Evolutionary conservation across 1,140 invertebrate species (phyloP), one percentile per base, ranked within the genome.

Genomic region (Myzus persicae): DNA sequence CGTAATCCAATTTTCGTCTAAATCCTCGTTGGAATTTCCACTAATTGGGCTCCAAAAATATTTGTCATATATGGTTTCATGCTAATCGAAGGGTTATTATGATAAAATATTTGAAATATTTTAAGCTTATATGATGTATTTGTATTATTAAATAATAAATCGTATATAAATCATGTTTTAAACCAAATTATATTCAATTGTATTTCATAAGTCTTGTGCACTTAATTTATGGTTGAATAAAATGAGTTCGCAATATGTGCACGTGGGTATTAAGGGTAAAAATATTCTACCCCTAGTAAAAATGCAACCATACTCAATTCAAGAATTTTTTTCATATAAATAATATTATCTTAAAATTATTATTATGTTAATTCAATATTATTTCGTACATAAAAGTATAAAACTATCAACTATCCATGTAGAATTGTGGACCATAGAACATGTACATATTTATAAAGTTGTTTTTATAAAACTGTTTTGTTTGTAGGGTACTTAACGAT

Each of bases 11-110:
- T 90, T 90, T 67, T 90, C 38, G 51, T 8, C 26, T 6, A 90
- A 90, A 90, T 90, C 89, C 89, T 90, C 18, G 38, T 67, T 20
- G 89, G 89, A 90, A 90, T 90, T 90, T 42, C 5, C 38, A 42
- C 38, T 90, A 90, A 90, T 90, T 90, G 54, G 88, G n/a, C 36
- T 54, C 9, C 36, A 54, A 89, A 51, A 51, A 89, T 89, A 36
- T 89, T 89, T 44, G n/a, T 46, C 46, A 38, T 51, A 9, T 38
- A 22, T 18, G 46, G 46, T 51, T 11, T 18, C 20, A 22, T 14
- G n/a, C 46, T 44, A 46, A 44, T 85, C 44, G 44, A 48, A n/a
- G 18, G 85, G n/a, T 89, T 51, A 24, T 87, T 44, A 31, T 44
- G 31, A 87, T 46, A 46, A 87, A 87, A 87, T 87, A 87, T 87